Base-by-base conservation (phyloP, 2,113 vertebrate genomes). In the Gasterosteus aculeatus region DNA sequence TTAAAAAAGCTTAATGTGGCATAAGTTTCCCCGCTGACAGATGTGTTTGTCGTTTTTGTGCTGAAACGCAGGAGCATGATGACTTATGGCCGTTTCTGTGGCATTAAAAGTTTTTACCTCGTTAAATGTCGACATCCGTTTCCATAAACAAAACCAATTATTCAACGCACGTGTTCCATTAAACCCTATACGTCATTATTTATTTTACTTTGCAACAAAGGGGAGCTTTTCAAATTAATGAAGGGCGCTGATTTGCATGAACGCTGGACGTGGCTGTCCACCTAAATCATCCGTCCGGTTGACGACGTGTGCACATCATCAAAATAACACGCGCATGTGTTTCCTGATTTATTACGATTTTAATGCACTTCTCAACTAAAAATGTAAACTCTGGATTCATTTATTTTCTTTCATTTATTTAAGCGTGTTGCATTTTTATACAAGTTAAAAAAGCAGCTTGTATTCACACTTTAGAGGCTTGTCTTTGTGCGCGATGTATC, bases 1-100 rank as follows among this genome's bases (percentile, higher is more conserved):
- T 92, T 80, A 88, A 93, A 92, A 92, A 92, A 90, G 91, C 91
- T 90, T 91, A 89, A 90, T 80, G 82, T 92, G 81, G 85, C 87
- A 86, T 85, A 92, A 91, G 85, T 92, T 94, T 89, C 86, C 87
- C 81, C n/a, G 54, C 85, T 87, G 89, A 90, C 92, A 92, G 91
- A 92, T 92, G 90, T 92, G 90, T 88, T 81, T 83, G 75, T 87
- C 62, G 39, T 84, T 78, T 82, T 75, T 82, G 83, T 62, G 80
- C 77, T 82, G 77, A 83, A 85, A 86, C 2, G 67, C 80, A 82
- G 59, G 56, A 70, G 77, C 62, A 39, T 61, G 80, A 80, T 85
- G 79, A 86, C 88, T 85, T 87, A 86, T 78, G 70, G 69, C 77
- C 84, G 77, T 85, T 88, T 57, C 80, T 79, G 82, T 71, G 85